Evolutionary conservation across 2,888 invertebrate species (phyloP), one percentile per base, ranked within the genome.

Genomic region (Drosophila diplacantha): DNA sequence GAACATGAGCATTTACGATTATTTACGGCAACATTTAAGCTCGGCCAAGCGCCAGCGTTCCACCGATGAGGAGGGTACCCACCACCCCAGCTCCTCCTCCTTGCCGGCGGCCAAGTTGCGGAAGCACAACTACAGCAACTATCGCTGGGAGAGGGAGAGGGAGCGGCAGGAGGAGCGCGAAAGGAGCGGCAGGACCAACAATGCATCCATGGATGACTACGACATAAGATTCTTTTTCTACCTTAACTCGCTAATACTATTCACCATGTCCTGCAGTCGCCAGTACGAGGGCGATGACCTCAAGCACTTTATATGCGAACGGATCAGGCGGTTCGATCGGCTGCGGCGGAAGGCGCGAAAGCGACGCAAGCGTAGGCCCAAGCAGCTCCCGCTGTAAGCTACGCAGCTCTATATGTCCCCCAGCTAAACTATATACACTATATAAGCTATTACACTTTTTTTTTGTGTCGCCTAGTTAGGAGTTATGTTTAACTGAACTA

Each of bases 181-280:
- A 1, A 32, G 47, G n/a, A 52, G 32, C 24, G 72, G 38, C 59
- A 39, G 38, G 56, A 51, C 38, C 31, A 31, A 26, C 11, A 43
- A 26, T 16, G 44, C 41, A 49, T 69, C 49, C 47, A 62, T 66
- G 47, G 46, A 73, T 65, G 73, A 75, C 29, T 73, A 79, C 75
- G 81, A 80, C 74, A 73, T 86, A 76, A 83, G 81, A 82, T 75
- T 86, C 76, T 85, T 86, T 83, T 81, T 87, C 53, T 87, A 83
- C 69, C 52, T 86, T 75, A 86, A 87, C 68, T 83, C 85, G 41
- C 72, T 87, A 69, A 81, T 86, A 52, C 57, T 87, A 73, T 66
- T 87, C 47, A 74, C 74, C 20, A 72, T 86, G 58, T 81, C 85
- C 37, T 83, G 83, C 67, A 55, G 44, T 14, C 83, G 70, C 4